Conservation (phyloP, 1,140 invertebrate species). For the Aleiodes sp. region DNA sequence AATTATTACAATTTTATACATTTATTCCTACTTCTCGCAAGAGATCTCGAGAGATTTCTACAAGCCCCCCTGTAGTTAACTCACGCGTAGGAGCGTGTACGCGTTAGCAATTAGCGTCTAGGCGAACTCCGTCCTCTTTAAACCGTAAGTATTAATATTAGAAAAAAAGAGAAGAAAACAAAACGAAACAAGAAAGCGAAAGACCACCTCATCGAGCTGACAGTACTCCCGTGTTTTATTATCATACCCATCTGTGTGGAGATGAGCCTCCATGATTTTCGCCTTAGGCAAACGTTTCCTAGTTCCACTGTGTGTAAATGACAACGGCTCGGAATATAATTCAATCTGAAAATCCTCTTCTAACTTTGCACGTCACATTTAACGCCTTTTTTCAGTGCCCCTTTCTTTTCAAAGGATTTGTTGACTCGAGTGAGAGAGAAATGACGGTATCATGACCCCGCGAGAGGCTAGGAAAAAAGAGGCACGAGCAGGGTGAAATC, state of each 20-base stretch:
- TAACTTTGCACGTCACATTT: neutral
- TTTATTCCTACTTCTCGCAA: neutral
- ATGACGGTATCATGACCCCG: neutral
- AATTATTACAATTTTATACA: neutral
- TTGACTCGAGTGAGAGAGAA: neutral
- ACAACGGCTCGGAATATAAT: neutral
- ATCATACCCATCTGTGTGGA: neutral
- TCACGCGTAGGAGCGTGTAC: neutral
- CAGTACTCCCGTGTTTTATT: neutral
- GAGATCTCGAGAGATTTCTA: slow-evolving; percentile 1
- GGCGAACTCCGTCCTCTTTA: neutral
- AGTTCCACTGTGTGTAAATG: neutral
- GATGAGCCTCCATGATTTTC: neutral
- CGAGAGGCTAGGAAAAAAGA: neutral
- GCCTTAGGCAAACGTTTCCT: neutral
- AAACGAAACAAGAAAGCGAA: slow-evolving; percentile 4
- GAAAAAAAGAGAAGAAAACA: neutral
- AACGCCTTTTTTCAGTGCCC: neutral
- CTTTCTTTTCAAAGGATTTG: neutral
- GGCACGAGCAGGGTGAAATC: neutral
- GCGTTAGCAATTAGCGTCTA: neutral
- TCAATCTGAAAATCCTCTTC: neutral
- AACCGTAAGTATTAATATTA: neutral
- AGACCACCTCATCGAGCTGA: neutral
- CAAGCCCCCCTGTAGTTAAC: neutral